Evolutionary conservation across 2,888 invertebrate species (phyloP), one percentile per base, ranked within the genome.

Genomic region (Anthophora plumipes): DNA sequence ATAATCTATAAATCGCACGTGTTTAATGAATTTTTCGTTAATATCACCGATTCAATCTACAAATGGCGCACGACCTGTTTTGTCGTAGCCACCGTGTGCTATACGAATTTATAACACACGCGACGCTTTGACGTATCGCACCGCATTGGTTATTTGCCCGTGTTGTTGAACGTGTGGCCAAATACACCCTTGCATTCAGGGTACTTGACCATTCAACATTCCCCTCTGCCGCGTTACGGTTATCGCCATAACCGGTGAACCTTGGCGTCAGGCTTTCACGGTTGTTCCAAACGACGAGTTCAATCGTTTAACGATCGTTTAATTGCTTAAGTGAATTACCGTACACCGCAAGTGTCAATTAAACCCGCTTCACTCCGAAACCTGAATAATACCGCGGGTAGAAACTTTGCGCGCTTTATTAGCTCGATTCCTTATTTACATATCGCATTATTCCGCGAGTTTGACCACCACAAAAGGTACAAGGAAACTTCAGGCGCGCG

Each of bases 21-120:
- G 82, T 88, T 90, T 88, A 89, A 90, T 90, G 86, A 88, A 90
- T 89, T 90, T 90, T 89, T 86, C 84, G 86, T 83, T 82, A 85
- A 90, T 86, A 89, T 89, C 87, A 72, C 79, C 88, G 72, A 87
- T 90, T 89, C 86, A 86, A 89, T 90, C 85, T 89, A 78, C 83
- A 85, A 88, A 88, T 83, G 80, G 85, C 66, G 80, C 72, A 50
- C 69, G 64, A 64, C 41, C 63, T 54, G 80, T 84, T 83, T 86
- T 84, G 85, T 85, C 85, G 80, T 67, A 74, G 63, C 46, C 74
- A n/a, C n/a, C n/a, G n/a, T n/a, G n/a, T n/a, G 70, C 76, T 66
- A 87, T 80, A 74, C 77, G 77, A 89, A 91, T 91, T 90, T 89
- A 90, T 90, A 90, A 86, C 88, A 83, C 84, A 80, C 79, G 63